Evolutionary conservation across 2,797 vertebrate species (phyloP).

Genomic region (Cottoperca gobio): DNA sequence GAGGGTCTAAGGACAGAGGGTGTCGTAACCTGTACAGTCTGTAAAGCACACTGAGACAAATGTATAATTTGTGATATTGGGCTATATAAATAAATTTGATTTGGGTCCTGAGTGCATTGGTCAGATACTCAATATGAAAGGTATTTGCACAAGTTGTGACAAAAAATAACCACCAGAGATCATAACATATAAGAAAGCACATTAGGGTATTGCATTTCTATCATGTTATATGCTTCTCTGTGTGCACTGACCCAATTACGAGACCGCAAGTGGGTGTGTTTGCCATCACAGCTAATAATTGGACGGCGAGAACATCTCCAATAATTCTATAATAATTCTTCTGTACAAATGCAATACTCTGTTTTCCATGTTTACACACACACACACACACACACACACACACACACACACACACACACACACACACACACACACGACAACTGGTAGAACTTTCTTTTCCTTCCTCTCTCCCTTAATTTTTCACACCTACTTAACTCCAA

Average conservation of each 20-base stretch:
- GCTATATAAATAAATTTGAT: too few species aligned
- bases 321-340: not conserved
- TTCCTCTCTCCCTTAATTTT: not conserved
- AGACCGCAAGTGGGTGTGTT: not conserved
- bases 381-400: not conserved
- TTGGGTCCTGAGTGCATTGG: not conserved
- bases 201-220: not conserved
- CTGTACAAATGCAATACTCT: not conserved
- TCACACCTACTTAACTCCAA: slow-evolving; percentile 37
- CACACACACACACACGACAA: not conserved
- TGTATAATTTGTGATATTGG: too few species aligned
- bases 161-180: not conserved
- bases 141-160: not conserved
- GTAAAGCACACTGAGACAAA: too few species aligned
- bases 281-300: slow-evolving; percentile 12
- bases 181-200: not conserved
- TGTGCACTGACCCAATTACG: slow-evolving; percentile 12
- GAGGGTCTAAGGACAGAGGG: too few species aligned
- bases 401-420: not conserved
- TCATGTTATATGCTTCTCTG: not conserved
- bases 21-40: too few species aligned
- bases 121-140: not conserved
- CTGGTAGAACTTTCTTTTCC: not conserved
- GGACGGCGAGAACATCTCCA: slow-evolving; percentile 1
- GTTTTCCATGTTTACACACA: too few species aligned